These are phyloP conservation scores for Agapostemon virescens DNA, from an alignment of 2,888 invertebrate species.

Conservation along the genomic window DNA sequence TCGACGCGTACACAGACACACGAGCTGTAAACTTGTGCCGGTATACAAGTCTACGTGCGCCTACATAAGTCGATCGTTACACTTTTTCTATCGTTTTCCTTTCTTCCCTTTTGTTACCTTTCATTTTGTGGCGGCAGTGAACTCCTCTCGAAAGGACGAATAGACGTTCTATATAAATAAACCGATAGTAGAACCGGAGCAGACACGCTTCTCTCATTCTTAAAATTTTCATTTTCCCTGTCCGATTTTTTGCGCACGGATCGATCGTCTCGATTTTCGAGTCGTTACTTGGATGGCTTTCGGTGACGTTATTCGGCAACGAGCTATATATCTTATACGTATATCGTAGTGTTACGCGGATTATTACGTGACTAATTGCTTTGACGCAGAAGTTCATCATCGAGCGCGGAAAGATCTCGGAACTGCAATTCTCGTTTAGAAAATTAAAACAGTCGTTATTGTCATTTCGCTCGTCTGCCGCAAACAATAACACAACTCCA, in stretches of 20 bases:
- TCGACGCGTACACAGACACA: slow-evolving; percentile 57
- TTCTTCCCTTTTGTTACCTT: slow-evolving; percentile 45
- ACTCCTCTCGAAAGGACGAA: slow-evolving; percentile 64
- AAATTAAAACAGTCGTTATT: not conserved
- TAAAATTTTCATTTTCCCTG: not conserved
- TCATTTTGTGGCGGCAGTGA: slow-evolving; percentile 67
- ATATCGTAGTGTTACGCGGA: slow-evolving; percentile 42
- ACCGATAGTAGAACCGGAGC: slow-evolving; percentile 46
- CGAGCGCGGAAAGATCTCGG: slow-evolving; percentile 17
- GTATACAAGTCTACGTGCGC: slow-evolving; percentile 52
- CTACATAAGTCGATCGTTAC: slow-evolving; percentile 62
- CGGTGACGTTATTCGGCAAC: slow-evolving; percentile 48
- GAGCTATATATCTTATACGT: slow-evolving; percentile 44
- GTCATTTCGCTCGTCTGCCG: not conserved
- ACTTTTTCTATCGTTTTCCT: slow-evolving; percentile 50
- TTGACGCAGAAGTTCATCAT: slow-evolving; percentile 29
- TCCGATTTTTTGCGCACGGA: slow-evolving; percentile 22
- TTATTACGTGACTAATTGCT: slow-evolving; percentile 32
- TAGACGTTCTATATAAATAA: slow-evolving; percentile 57
- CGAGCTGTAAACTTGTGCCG: slow-evolving; percentile 15
- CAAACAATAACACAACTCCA: not conserved
- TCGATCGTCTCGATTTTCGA: slow-evolving; percentile 43
- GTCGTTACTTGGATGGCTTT: slow-evolving; percentile 58
- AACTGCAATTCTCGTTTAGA: not conserved
- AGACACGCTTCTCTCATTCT: slow-evolving; percentile 11